phyloP scores from a whole-genome alignment of 2,888 invertebrate genomes.

The Diaperis boleti region DNA sequence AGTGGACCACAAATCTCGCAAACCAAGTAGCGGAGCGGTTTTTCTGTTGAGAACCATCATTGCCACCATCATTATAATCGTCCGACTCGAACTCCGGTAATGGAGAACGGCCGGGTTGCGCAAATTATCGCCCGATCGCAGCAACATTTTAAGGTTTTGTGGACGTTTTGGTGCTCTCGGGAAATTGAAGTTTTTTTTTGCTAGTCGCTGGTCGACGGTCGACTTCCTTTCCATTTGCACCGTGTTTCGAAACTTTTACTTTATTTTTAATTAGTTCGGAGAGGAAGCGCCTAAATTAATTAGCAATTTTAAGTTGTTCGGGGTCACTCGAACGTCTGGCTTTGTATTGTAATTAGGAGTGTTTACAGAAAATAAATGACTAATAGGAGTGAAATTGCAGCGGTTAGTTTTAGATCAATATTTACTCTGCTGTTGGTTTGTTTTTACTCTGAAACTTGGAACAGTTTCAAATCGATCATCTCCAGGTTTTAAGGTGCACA shows the following conservation, averaged over 20 bases:
- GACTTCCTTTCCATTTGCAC: not conserved
- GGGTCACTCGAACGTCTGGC: not conserved
- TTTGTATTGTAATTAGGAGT: conserved; percentile 4
- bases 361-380: conserved; percentile 2
- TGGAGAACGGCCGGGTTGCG: not conserved
- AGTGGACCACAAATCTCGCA: not conserved
- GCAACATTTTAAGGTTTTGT: not conserved
- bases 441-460: conserved; percentile 9
- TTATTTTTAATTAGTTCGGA: conserved; percentile 8
- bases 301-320: not conserved
- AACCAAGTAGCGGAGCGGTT: not conserved
- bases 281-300: not conserved
- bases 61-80: not conserved
- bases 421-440: conserved; percentile 6
- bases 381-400: not conserved
- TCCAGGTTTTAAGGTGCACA: conserved; percentile 12
- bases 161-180: not conserved
- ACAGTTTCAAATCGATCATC: conserved; percentile 10
- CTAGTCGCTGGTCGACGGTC: not conserved
- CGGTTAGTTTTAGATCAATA: conserved; percentile 8
- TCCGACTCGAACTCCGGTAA: too few relatives aligned
- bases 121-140: not conserved
- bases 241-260: not conserved
- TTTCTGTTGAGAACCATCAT: not conserved
- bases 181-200: conserved; percentile 1